Base-by-base conservation (phyloP, 2,797 vertebrate species). In the Urosaurus nigricauda region DNA sequence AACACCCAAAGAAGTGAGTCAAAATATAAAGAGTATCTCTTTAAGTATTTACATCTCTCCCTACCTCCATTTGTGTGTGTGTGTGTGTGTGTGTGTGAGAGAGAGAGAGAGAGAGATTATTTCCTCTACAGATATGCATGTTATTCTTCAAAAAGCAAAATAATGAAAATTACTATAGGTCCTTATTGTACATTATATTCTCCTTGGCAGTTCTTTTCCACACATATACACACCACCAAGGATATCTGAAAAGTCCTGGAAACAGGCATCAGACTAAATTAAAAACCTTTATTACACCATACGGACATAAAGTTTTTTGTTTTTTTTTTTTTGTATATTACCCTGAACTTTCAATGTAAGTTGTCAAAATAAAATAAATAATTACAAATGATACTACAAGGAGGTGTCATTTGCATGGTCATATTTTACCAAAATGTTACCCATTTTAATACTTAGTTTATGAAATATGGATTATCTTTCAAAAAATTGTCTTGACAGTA, bases 151-250 rank as follows among this genome's bases (percentile, higher is more conserved):
- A 58, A 60, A 89, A 89, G 75, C 40, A 1, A 24, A 0, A 37
- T 83, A 79, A 83, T 12, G 71, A 89, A 86, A 4, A 7, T 70
- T 84, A 77, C 63, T 87, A 84, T 37, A 83, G 74, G 93, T 75
- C 13, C 58, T 65, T 0, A 0, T 24, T 11, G 9, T 0, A 58
- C 0, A 32, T 51, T 32, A 78, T 78, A 51, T 78, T 51, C 0
- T 16, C 26, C 32, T 29, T 68, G 29, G 3, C 65, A 68, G 3
- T 68, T 68, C 32, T 68, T 68, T 68, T 68, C 11, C 11, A 9
- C 29, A 32, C 71, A 17, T 13, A 37, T 14, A 37, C 17, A 19
- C 16, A 77, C 11, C 12, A 74, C 37, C 6, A 40, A 74, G 37
- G 37, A 40, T 19, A 40, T 75, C 37, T 75, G 73, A 37, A 43